These are phyloP conservation scores for Ictalurus punctatus DNA, from an alignment of 2,113 vertebrate species.

Conservation along the genomic window DNA sequence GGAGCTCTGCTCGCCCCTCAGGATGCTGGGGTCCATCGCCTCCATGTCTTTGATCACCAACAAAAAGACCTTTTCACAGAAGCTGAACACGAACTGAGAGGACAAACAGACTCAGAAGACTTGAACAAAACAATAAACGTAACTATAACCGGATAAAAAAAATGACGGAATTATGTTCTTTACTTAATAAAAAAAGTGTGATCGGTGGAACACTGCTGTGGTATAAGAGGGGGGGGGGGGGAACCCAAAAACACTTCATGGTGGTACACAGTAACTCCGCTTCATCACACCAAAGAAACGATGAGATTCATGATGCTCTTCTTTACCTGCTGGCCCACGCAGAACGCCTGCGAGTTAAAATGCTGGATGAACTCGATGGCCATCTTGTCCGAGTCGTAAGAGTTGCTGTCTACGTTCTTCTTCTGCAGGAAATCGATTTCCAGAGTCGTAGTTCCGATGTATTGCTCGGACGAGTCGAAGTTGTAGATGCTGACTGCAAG, in stretches of 20 bases:
- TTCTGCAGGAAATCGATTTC: constrained; percentile 97
- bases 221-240: not conserved
- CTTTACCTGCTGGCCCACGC: constrained; percentile 84
- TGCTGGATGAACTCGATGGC: constrained; percentile 87
- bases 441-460: constrained; percentile 85
- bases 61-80: constrained; percentile 87
- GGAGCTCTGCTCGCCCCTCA: constrained; percentile 77
- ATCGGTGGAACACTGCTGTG: not conserved
- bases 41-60: constrained; percentile 90
- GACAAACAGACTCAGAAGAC: not conserved
- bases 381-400: constrained; percentile 94
- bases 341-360: constrained; percentile 92
- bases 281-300: not conserved
- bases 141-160: not conserved
- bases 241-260: no score
- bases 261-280: no score
- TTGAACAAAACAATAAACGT: no score
- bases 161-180: not conserved
- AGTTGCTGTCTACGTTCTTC: constrained; percentile 89
- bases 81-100: constrained; percentile 88
- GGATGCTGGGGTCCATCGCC: constrained; percentile 92
- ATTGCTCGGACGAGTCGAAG: constrained; percentile 91
- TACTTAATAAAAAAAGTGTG: not conserved
- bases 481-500: constrained; percentile 80
- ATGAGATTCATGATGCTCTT: not conserved